These are phyloP conservation scores for Gila orcuttii DNA, from an alignment of 2,113 vertebrate species.

Conservation along the genomic window DNA sequence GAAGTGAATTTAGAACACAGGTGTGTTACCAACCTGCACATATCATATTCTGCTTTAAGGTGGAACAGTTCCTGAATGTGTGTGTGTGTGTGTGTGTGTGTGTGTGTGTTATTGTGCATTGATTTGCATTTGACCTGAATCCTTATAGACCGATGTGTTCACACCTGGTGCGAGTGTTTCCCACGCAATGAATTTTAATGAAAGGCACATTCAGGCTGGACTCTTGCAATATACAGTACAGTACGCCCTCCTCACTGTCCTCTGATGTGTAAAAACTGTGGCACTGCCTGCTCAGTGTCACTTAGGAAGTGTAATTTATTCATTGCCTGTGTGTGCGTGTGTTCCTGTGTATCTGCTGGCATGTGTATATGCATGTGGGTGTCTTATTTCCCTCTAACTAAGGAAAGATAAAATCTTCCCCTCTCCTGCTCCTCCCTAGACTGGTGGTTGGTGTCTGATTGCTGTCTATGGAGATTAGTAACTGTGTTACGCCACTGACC, in stretches of 20 bases:
- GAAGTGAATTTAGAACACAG: conserved; percentile 1
- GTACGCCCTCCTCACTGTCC: background rate
- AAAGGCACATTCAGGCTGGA: background rate
- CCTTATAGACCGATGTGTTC: background rate
- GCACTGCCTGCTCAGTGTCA: background rate
- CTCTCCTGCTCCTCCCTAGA: background rate
- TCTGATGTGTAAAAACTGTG: conserved; percentile 14
- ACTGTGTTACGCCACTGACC: background rate
- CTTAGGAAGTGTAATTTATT: conserved; percentile 38
- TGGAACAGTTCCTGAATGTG: background rate
- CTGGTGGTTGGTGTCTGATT: conserved; percentile 25
- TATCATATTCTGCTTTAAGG: conserved; percentile 26
- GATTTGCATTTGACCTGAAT: background rate
- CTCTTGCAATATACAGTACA: background rate
- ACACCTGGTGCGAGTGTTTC: background rate
- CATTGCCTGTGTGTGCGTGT: conserved; percentile 25
- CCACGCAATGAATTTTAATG: background rate
- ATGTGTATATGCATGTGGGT: conserved; percentile 31
- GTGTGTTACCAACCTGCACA: conserved; percentile 1
- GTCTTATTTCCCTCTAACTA: conserved; percentile 42
- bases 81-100: background rate
- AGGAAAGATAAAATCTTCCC: conserved; percentile 40
- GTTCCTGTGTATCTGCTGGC: conserved; percentile 11
- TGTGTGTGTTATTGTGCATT: background rate
- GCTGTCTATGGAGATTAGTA: conserved; percentile 28